Base-by-base conservation (phyloP, 2,113 vertebrate genomes). In the Microtus montanus region DNA sequence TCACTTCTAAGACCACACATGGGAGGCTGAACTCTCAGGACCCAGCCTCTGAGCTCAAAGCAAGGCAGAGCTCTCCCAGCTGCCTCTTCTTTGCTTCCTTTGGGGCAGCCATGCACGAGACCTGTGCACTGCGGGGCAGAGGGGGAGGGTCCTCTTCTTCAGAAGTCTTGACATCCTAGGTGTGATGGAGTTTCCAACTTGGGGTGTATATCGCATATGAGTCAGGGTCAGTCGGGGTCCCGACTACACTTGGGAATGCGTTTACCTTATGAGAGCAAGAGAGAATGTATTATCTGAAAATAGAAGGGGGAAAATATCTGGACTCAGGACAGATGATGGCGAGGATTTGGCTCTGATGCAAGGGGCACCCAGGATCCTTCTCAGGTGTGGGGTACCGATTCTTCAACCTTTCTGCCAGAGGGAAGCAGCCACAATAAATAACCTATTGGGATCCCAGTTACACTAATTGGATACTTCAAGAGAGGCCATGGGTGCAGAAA, bases 51-150 rank as follows among this genome's bases (percentile, higher is more conserved):
- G 49, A 86, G 63, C 49, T 86, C 30, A 70, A 24, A 86, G 41
- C 30, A n/a, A 24, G 84, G 30, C 5, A 3, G 19, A 49, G 35
- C 15, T 35, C 33, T 68, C 26, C 64, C 4, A 2, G 35, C 7
- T 28, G 15, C 2, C 14, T 7, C 44, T 10, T 4, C 9, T 30
- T 7, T 24, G 22, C 63, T 64, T 54, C 26, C 24, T 1, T 52
- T 8, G 5, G 70, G 70, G 70, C 8, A 6, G 3, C 3, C 0
- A 30, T 0, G 1, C 0, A 54, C 0, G 1, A 84, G 68, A 7
- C 3, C 77, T 17, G 0, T 6, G 63, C 33, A 7, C n/a, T 70
- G 5, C 30, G 4, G 20, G 78, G 28, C 14, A 5, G 52, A 14
- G 30, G 4, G 30, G 87, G 14, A 70, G 49, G 24, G 0, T 15